Conservation (phyloP, 2,113 vertebrate species). For the Drymodes brunneopygia region DNA sequence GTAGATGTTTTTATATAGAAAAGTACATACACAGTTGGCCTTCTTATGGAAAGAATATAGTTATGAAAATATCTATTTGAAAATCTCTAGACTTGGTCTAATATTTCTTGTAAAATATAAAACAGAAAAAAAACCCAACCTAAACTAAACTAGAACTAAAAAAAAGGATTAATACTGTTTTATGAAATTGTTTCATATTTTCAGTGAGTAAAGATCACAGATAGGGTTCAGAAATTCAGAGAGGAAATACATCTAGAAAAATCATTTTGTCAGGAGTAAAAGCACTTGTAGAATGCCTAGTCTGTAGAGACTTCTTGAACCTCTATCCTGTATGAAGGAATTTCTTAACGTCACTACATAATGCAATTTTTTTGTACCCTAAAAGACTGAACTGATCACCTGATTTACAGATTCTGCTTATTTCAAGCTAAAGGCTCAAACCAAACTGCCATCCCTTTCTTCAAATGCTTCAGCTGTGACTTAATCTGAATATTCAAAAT, state of each 20-base stretch:
- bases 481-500: neutral
- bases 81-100: neutral
- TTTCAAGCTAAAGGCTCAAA: neutral
- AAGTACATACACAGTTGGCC: rapidly evolving
- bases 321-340: neutral
- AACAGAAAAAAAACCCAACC: neutral
- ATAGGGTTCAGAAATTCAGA: neutral
- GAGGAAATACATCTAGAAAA: neutral
- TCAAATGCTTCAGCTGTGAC: neutral
- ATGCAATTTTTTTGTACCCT: neutral
- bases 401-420: neutral
- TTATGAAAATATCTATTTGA: neutral
- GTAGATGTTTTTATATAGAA: neutral
- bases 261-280: neutral
- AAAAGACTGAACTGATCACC: neutral
- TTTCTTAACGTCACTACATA: neutral
- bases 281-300: neutral
- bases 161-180: neutral
- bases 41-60: neutral
- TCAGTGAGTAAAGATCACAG: neutral
- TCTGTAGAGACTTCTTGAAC: neutral
- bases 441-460: neutral
- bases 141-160: neutral
- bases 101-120: neutral
- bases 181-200: neutral